Conservation (phyloP, 2,888 invertebrate species). For the Sylvicola cinctus region DNA sequence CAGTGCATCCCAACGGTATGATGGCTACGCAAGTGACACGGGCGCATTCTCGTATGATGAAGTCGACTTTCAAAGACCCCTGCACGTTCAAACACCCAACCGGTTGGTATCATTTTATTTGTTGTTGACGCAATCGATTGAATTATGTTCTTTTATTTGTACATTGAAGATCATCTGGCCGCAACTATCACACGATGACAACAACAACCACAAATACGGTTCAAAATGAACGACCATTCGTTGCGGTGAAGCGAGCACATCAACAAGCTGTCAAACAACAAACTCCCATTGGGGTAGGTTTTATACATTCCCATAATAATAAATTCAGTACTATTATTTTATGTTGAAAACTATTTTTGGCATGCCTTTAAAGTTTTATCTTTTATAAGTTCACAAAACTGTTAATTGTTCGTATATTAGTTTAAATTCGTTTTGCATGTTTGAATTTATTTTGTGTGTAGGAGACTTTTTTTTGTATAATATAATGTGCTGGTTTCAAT, state of each 20-base stretch:
- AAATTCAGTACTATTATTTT: no score
- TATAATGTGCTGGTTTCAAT: no score
- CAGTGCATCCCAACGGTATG: conserved; percentile 14
- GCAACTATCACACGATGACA: conserved; percentile 24
- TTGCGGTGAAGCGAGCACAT: conserved; percentile 36
- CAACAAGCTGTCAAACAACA: conserved; percentile 18
- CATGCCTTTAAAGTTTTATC: no score
- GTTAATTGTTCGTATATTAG: no score
- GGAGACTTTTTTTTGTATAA: no score
- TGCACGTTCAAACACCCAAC: conserved; percentile 13
- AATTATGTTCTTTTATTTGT: neutral
- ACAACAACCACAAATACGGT: conserved; percentile 9
- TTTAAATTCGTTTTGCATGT: no score
- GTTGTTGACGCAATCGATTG: neutral
- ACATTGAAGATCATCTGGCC: conserved; percentile 13
- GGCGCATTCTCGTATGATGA: conserved; percentile 12
- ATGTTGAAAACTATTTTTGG: no score
- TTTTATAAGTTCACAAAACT: no score
- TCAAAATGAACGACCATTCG: conserved; percentile 35
- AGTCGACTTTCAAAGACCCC: conserved; percentile 11
- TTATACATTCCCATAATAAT: no score
- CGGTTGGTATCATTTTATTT: conserved; percentile 7
- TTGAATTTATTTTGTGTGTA: no score
- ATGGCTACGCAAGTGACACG: conserved; percentile 15
- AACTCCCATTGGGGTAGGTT: conserved; percentile 11